Base-by-base conservation (phyloP, 1,140 invertebrate species). In the Drosophila mayri region DNA sequence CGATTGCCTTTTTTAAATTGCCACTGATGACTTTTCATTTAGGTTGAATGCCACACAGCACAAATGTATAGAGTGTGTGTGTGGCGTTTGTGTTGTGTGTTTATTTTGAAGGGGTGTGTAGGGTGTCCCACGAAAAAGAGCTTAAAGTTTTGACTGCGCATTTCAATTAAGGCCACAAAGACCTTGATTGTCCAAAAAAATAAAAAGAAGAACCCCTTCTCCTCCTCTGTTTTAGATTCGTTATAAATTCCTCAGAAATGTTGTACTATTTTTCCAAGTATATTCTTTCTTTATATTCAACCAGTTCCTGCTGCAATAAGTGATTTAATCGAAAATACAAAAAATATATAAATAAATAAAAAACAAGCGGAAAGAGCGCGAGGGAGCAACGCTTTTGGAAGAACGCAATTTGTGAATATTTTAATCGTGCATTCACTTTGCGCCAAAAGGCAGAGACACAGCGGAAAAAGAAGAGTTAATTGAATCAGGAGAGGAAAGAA, bases 1-100 rank as follows among this genome's bases (percentile, higher is more conserved):
- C 83, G 83, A 87, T 87, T 86, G 83, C 79, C 83, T 82, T 86
- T 85, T 85, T 55, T 86, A 79, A 88, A 87, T 87, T 87, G 83
- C 55, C 71, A 68, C 76, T 87, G 83, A 87, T 87, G 83, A 78
- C 70, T 87, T 86, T 79, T 87, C 79, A 87, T 88, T 87, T 87
- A 79, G 82, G 79, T 77, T 87, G 78, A 82, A 65, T 81, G 81
- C 49, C 82, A 85, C 82, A 85, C 54, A 44, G 18, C 28, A 57
- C 35, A 32, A 32, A 59, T 12, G 32, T 50, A 54, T n/a, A 11
- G 0, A 7, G 18, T 18, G 46, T 22, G 18, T 10, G n/a, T 43
- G n/a, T 18, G 35, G 14, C 18, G n/a, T 18, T 11, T 16, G 25
- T 30, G 44, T 37, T 43, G 50, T 54, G 50, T 54, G 50, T 54